Percentiles rank a stretch among this genome's conserved stretches.
These are phyloP conservation scores for Blastobasis lacticolella DNA, from an alignment of 2,888 invertebrate species.

Conservation along the genomic window DNA sequence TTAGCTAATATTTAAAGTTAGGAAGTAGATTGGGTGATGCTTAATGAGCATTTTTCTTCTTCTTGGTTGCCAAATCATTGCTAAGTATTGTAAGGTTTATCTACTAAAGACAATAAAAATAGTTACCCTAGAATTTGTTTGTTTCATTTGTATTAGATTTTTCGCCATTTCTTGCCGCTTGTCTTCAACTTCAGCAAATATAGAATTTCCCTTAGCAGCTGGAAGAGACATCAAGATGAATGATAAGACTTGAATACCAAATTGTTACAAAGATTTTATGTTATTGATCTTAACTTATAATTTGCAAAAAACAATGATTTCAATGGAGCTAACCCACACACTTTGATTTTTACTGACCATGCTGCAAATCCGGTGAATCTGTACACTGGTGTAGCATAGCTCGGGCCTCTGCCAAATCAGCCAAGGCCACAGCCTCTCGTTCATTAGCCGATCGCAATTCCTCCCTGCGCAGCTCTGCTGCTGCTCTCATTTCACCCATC, in stretches of 20 bases:
- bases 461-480: constrained; percentile 48
- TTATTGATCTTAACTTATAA: no score
- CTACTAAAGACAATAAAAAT: background rate
- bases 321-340: no score
- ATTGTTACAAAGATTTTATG: background rate
- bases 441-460: constrained; percentile 48
- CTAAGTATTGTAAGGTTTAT: background rate
- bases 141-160: constrained; percentile 73
- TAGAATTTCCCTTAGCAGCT: constrained; percentile 77
- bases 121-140: constrained; percentile 67
- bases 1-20: no score
- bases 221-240: constrained; percentile 17
- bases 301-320: no score
- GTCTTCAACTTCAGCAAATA: constrained; percentile 79
- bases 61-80: no score
- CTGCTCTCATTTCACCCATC: constrained; percentile 45
- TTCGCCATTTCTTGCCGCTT: constrained; percentile 78
- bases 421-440: constrained; percentile 47
- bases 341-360: constrained; percentile 40
- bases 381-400: constrained; percentile 54
- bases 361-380: constrained; percentile 45
- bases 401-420: constrained; percentile 52
- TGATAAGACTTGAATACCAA: constrained; percentile 1
- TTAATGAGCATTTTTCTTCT: no score
- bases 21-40: no score